These are phyloP conservation scores for Trichomalopsis sarcophagae DNA, from an alignment of 1,140 invertebrate genomes.

Conservation along the genomic window DNA sequence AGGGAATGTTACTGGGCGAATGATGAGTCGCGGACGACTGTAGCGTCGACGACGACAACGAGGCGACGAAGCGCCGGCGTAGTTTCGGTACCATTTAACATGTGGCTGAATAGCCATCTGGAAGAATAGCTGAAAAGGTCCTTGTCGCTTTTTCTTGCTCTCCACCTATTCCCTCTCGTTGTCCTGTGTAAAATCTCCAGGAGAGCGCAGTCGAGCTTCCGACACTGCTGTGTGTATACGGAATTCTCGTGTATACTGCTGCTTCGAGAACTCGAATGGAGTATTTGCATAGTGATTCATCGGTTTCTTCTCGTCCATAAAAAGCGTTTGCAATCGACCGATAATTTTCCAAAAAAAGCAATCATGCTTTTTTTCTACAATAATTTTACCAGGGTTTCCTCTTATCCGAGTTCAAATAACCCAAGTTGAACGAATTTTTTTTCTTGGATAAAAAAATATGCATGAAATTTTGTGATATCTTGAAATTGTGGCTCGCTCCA, in stretches of 20 bases:
- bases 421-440: not conserved
- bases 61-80: slow-evolving; percentile 38
- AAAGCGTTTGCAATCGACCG: too few species aligned
- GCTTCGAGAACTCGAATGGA: too few species aligned
- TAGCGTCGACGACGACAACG: not conserved
- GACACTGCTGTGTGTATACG: too few species aligned
- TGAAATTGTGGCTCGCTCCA: not conserved
- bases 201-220: too few species aligned
- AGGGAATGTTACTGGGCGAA: slow-evolving; percentile 53
- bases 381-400: too few species aligned
- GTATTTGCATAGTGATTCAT: too few species aligned
- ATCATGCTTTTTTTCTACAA: too few species aligned
- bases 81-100: slow-evolving; percentile 59
- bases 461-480: not conserved
- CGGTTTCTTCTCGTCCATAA: too few species aligned
- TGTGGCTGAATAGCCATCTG: slow-evolving; percentile 63
- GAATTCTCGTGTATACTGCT: too few species aligned
- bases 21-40: slow-evolving; percentile 59
- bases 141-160: not conserved
- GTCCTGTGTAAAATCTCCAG: not conserved
- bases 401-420: too few species aligned
- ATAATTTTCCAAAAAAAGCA: not conserved
- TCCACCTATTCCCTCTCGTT: not conserved
- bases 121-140: slow-evolving; percentile 56
- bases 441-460: not conserved